Conservation (phyloP, 2,888 invertebrate genomes). For the Pyrrhosoma nymphula region DNA sequence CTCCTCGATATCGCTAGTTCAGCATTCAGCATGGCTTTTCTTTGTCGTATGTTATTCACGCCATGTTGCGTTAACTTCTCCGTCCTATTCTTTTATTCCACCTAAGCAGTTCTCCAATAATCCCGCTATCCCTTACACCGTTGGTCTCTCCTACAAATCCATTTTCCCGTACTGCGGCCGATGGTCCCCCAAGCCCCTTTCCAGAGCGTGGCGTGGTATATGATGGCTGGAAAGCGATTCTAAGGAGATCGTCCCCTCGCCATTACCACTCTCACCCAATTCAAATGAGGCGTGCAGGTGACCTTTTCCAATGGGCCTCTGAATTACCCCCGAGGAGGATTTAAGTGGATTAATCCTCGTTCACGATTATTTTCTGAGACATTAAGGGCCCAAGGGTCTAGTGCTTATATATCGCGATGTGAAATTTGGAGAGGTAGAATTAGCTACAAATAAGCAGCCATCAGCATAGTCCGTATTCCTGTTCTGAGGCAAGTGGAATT, state of each 20-base stretch:
- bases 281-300: constrained; percentile 11
- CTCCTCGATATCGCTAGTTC: too few relatives aligned
- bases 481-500: background rate
- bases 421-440: background rate
- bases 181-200: background rate
- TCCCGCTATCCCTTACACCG: background rate
- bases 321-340: background rate
- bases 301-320: background rate
- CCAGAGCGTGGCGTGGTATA: background rate
- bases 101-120: too few relatives aligned
- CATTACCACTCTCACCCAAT: background rate
- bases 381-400: background rate
- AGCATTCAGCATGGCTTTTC: too few relatives aligned
- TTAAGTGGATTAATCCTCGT: background rate
- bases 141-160: background rate
- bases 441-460: background rate
- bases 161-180: background rate
- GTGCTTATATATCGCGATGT: too few relatives aligned
- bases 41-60: too few relatives aligned
- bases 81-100: too few relatives aligned
- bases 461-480: background rate
- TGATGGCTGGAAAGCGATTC: background rate
- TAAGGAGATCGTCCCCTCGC: background rate
- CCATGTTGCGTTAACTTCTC: too few relatives aligned
- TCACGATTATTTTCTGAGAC: background rate